A percentile compares a stretch with the other conserved stretches of the same genome.
phyloP scores from a whole-genome alignment of 2,797 vertebrate genomes.

The Thalassophryne amazonica region DNA sequence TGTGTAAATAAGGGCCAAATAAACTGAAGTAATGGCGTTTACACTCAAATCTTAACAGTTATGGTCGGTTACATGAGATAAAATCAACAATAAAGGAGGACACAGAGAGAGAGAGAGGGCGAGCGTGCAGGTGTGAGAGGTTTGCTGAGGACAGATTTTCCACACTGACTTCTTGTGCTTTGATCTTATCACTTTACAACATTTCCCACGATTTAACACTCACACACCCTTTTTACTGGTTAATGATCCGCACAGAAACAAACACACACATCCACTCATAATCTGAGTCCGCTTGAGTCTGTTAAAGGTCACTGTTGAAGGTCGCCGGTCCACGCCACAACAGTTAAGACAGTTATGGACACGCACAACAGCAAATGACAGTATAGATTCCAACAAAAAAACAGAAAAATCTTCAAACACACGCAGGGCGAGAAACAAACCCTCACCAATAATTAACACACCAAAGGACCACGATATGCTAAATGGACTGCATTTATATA shows the following conservation, averaged over 20 bases:
- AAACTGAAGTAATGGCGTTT: conserved; percentile 32
- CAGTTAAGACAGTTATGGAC: too few species aligned
- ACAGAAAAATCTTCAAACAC: too few species aligned
- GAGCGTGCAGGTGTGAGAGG: conserved; percentile 12
- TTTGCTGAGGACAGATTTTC: conserved; percentile 40
- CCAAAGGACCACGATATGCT: too few species aligned
- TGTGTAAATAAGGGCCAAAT: neutral
- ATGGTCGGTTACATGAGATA: conserved; percentile 41
- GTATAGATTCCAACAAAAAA: too few species aligned
- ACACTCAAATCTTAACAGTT: conserved; percentile 23
- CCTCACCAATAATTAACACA: too few species aligned
- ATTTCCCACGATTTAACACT: conserved; percentile 40
- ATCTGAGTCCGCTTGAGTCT: too few species aligned
- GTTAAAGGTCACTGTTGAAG: too few species aligned
- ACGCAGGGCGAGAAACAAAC: too few species aligned
- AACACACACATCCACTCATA: neutral
- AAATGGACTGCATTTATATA: too few species aligned
- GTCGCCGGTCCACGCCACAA: too few species aligned
- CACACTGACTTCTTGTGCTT: conserved; percentile 38
- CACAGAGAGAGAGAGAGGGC: neutral
- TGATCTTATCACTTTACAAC: conserved; percentile 53
- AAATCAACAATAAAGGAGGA: conserved; percentile 16
- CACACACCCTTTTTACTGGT: neutral
- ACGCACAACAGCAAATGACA: too few species aligned
- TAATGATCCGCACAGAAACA: neutral